A percentile compares a stretch with the other conserved stretches of the same genome.
These are phyloP conservation scores for Hemicrepidius hirtus DNA, from an alignment of 2,888 invertebrate species.

Conservation along the genomic window DNA sequence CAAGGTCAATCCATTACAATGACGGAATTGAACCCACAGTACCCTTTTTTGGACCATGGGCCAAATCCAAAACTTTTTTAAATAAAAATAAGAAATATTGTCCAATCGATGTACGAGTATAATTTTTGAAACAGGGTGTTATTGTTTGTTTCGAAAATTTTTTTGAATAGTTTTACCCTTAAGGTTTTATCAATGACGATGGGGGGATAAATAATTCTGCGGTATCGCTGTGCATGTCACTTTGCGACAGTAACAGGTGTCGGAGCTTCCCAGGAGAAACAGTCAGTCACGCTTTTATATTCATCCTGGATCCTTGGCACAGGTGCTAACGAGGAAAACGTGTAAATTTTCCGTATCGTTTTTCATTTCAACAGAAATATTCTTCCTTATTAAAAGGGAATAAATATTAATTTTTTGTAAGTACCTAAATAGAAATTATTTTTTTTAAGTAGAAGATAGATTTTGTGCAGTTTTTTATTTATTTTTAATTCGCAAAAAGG, in stretches of 20 bases:
- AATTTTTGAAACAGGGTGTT: too few species aligned
- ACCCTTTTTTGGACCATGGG: too few species aligned
- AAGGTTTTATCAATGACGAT: conserved; percentile 6
- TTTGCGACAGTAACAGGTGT: conserved; percentile 50
- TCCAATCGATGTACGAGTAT: too few species aligned
- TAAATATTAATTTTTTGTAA: not conserved
- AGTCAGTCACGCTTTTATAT: conserved; percentile 47
- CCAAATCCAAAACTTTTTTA: too few species aligned
- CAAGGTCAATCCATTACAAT: too few species aligned
- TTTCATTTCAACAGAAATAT: not conserved
- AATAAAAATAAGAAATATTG: too few species aligned
- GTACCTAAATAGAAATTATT: not conserved
- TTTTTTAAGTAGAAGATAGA: not conserved
- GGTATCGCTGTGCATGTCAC: conserved; percentile 40
- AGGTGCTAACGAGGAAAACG: conserved; percentile 11
- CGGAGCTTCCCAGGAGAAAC: conserved; percentile 34
- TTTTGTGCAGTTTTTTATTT: too few species aligned
- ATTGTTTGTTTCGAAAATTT: too few species aligned
- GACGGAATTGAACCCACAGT: too few species aligned
- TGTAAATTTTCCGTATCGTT: not conserved
- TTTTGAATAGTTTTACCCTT: too few species aligned
- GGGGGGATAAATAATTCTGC: conserved; percentile 5
- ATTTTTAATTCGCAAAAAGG: too few species aligned
- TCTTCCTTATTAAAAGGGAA: not conserved
- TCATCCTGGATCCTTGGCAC: conserved; percentile 43